phyloP scores from a whole-genome alignment of 1,140 invertebrate species.

The Drosophila sucinea region DNA sequence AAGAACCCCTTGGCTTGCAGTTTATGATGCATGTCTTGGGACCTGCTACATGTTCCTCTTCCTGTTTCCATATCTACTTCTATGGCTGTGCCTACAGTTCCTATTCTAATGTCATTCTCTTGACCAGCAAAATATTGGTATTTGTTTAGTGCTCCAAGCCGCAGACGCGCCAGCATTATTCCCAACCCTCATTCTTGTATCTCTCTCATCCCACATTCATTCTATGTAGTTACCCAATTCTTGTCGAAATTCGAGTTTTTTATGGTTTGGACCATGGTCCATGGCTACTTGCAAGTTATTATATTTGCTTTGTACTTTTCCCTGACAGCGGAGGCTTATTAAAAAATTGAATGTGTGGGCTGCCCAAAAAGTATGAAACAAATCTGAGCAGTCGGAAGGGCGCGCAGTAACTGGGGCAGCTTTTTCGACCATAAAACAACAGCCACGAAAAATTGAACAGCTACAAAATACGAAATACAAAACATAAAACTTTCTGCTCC shows the following conservation, averaged over 20 bases:
- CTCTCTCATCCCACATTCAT: not conserved
- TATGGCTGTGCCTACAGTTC: not conserved
- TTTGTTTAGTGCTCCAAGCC: conserved; percentile 69
- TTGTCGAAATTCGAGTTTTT: conserved; percentile 29
- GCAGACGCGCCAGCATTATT: conserved; percentile 43
- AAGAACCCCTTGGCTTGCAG: conserved; percentile 52
- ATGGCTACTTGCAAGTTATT: conserved; percentile 77
- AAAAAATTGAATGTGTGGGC: conserved; percentile 66
- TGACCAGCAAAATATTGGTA: conserved; percentile 62
- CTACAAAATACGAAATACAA: conserved; percentile 47
- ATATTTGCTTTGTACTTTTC: conserved; percentile 80
- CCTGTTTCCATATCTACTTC: not conserved
- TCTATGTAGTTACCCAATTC: conserved; percentile 9
- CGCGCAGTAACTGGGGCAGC: conserved; percentile 24
- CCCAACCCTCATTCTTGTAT: not conserved
- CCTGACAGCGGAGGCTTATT: conserved; percentile 61
- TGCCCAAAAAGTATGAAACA: conserved; percentile 48
- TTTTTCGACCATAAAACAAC: conserved; percentile 68
- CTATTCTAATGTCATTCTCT: not conserved
- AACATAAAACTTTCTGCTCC: conserved; percentile 25
- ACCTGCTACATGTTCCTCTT: not conserved
- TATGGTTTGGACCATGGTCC: conserved; percentile 45
- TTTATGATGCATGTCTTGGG: conserved; percentile 74
- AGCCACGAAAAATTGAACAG: conserved; percentile 71
- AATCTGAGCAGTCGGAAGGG: conserved; percentile 24